phyloP scores from a whole-genome alignment of 1,140 invertebrate genomes.

The Drosophila punjabiensis region DNA sequence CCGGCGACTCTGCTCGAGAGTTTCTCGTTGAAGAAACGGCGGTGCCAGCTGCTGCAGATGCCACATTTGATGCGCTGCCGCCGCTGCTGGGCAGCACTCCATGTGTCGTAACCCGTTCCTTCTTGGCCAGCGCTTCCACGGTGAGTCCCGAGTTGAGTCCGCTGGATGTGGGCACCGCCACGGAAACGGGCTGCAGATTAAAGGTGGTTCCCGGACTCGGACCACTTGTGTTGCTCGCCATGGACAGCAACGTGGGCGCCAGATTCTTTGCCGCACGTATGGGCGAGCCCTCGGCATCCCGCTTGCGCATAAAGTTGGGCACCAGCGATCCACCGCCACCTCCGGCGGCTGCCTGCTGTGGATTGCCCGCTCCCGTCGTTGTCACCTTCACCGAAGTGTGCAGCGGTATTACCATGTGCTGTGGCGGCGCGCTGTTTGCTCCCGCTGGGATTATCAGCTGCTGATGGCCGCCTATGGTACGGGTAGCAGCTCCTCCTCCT shows the following conservation, averaged over 20 bases:
- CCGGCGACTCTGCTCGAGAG: constrained; percentile 81
- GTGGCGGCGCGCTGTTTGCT: constrained; percentile 44
- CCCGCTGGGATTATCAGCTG: constrained; percentile 67
- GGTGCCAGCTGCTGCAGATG: not conserved
- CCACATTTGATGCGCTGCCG: constrained; percentile 55
- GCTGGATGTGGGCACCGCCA: constrained; percentile 66
- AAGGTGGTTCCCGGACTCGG: constrained; percentile 64
- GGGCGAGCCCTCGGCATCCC: constrained; percentile 87
- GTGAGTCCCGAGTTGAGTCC: constrained; percentile 53
- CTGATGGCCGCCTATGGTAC: constrained; percentile 76
- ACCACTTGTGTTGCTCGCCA: constrained; percentile 70
- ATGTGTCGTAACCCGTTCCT: constrained; percentile 43
- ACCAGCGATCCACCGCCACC: constrained; percentile 43
- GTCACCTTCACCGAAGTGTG: constrained; percentile 83
- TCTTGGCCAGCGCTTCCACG: constrained; percentile 77
- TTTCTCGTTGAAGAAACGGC: constrained; percentile 67
- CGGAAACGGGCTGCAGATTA: constrained; percentile 72
- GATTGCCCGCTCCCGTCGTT: constrained; percentile 60
- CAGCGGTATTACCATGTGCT: constrained; percentile 83
- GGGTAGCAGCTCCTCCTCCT: constrained; percentile 43
- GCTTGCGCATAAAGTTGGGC: constrained; percentile 79
- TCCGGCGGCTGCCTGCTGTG: constrained; percentile 7
- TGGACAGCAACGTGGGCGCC: constrained; percentile 87
- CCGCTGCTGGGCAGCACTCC: constrained; percentile 55
- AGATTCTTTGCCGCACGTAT: constrained; percentile 87